Conservation (phyloP, 2,113 vertebrate species). For the Spheniscus mendiculus region DNA sequence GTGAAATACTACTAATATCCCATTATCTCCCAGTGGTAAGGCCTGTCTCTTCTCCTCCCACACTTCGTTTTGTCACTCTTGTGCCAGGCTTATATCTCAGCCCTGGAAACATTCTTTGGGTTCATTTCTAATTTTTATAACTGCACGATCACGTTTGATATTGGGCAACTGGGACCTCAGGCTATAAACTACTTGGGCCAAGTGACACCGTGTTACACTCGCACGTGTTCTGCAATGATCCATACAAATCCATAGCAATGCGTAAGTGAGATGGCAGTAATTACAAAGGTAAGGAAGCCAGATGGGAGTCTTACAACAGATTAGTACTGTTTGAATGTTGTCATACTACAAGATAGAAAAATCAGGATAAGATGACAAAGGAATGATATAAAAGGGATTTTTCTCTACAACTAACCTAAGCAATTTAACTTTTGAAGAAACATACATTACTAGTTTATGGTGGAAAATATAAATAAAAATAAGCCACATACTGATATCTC, state of each 20-base stretch:
- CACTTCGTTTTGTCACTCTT: not conserved
- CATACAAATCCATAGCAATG: not conserved
- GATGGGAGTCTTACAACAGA: not conserved
- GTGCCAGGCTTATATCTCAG: not conserved
- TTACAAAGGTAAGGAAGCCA: not conserved
- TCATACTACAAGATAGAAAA: not conserved
- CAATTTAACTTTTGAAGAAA: not conserved
- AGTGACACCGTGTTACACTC: too few species aligned
- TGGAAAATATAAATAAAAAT: not conserved
- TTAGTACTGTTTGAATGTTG: not conserved
- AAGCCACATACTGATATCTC: not conserved
- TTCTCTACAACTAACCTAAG: not conserved
- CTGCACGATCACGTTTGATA: rapidly evolving
- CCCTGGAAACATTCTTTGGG: not conserved
- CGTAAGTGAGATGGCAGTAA: not conserved
- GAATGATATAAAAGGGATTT: not conserved
- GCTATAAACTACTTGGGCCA: not conserved
- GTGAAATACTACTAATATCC: not conserved
- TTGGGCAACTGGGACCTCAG: not conserved
- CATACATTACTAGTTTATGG: not conserved
- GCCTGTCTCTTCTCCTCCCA: not conserved
- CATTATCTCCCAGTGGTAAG: not conserved
- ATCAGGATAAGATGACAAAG: not conserved
- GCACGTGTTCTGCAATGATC: not conserved
- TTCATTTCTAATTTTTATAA: not conserved